phyloP scores from a whole-genome alignment of 1,140 invertebrate species.

The Tachypleus tridentatus region DNA sequence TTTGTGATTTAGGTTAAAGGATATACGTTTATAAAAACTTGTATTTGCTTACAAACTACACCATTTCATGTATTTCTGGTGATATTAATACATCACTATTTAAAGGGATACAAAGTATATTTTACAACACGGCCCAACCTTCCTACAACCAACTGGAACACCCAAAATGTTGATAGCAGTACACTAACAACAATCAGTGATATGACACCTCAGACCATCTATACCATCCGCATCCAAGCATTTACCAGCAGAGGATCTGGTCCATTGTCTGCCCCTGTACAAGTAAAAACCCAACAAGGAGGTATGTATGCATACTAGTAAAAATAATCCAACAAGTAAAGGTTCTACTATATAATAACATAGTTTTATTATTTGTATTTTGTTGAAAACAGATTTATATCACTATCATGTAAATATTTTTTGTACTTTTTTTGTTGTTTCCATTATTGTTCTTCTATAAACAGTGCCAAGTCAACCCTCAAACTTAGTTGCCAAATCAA shows the following conservation, averaged over 20 bases:
- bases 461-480: conserved; percentile 86
- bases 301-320: conserved; percentile 33
- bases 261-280: conserved; percentile 76
- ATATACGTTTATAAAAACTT: no score
- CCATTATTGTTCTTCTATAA: conserved; percentile 17
- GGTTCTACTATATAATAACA: no score
- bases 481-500: conserved; percentile 55
- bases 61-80: background rate
- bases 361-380: no score
- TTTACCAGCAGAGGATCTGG: conserved; percentile 82
- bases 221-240: conserved; percentile 82
- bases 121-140: conserved; percentile 81
- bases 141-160: conserved; percentile 77
- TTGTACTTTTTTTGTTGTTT: conserved; percentile 1
- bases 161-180: conserved; percentile 83
- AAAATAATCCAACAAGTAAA: background rate
- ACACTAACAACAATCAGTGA: conserved; percentile 86
- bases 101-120: conserved; percentile 92
- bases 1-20: no score
- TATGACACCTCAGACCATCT: conserved; percentile 71
- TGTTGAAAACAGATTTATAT: no score
- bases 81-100: conserved; percentile 21
- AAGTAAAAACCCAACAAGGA: conserved; percentile 94
- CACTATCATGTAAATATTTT: no score
- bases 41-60: background rate